Base-by-base conservation (phyloP, 92 coral and sea anemone species). In the Meandrina meandrites region DNA sequence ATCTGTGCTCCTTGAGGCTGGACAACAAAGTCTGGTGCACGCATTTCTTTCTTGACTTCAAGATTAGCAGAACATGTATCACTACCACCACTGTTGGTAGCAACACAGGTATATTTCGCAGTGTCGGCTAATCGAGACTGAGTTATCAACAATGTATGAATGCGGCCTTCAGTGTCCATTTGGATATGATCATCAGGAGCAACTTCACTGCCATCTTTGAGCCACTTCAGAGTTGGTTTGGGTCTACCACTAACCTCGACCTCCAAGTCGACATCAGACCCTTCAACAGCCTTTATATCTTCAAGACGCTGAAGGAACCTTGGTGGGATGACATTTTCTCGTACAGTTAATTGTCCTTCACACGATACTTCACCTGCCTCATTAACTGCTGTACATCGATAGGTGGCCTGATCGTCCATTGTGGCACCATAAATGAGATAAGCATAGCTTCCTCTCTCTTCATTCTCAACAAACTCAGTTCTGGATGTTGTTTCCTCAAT, bases 221-320 rank as follows among this genome's bases (percentile, higher is more conserved):
- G 86, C 99, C 99, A 97, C 84, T 91, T 84, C 22, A 97, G 87
- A 30, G 89, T 84, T 78, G 99, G 99, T 70, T 88, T 88, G 36
- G 99, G 99, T 56, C 86, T 93, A 22, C 99, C 99, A 28, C 89
- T 92, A 56, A 97, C 95, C 42, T 95, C 99, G 32, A 91, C 95
- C 80, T 97, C 99, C 12, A 97, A 92, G 88, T 92, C 93, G 8
- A 92, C 87, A 62, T 88, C 93, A 36, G 79, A 81, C 21, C 98
- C 95, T 82, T 92, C 96, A 16, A 93, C 72, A 47, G 92, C 96
- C 47, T 95, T 96, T 58, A 81, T 93, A 81, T 91, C 91, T 62
- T 93, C 96, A 24, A 95, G 93, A 56, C 92, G 89, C 82, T 95
- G 97, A n/a, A 97, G 87, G 76, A 97, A 97, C 81, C 88, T 89